Evolutionary conservation across 92 coral and sea anemone species (phyloP).

Genomic region (Epizoanthus stellaris): DNA sequence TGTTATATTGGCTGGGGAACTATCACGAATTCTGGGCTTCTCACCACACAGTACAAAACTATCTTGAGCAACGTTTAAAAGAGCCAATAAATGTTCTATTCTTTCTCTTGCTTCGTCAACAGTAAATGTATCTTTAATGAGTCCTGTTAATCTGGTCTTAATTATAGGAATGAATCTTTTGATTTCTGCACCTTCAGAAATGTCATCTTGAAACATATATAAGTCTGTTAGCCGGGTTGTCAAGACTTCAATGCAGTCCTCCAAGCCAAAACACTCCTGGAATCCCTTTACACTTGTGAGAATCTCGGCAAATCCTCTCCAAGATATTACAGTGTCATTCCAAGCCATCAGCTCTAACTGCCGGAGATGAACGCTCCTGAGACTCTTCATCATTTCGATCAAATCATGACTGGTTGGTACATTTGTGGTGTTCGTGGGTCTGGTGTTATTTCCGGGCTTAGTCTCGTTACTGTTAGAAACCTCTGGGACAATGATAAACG

Average conservation of each 20-base stretch:
- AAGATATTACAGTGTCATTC: slow-evolving; percentile 30
- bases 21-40: slow-evolving; percentile 37
- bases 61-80: slow-evolving; percentile 45
- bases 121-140: slow-evolving; percentile 8
- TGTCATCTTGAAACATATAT: slow-evolving; percentile 43
- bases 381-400: not conserved
- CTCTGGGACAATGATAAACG: not conserved
- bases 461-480: not conserved
- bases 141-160: not conserved
- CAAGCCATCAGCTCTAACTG: slow-evolving; percentile 8
- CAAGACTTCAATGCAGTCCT: slow-evolving; percentile 50
- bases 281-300: slow-evolving; percentile 29
- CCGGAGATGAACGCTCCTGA: slow-evolving; percentile 6
- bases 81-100: not conserved
- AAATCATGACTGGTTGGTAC: not conserved
- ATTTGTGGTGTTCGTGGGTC: not conserved
- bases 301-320: slow-evolving; percentile 39
- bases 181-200: slow-evolving; percentile 18
- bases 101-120: slow-evolving; percentile 11
- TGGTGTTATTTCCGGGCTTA: not conserved
- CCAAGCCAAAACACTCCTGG: slow-evolving; percentile 49
- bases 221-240: slow-evolving; percentile 42
- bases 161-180: slow-evolving; percentile 4
- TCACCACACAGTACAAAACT: slow-evolving; percentile 48
- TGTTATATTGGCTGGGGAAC: slow-evolving; percentile 38